Evolutionary conservation across 92 coral and sea anemone genomes (phyloP).

Genomic region (Anthopleura xanthogrammica): DNA sequence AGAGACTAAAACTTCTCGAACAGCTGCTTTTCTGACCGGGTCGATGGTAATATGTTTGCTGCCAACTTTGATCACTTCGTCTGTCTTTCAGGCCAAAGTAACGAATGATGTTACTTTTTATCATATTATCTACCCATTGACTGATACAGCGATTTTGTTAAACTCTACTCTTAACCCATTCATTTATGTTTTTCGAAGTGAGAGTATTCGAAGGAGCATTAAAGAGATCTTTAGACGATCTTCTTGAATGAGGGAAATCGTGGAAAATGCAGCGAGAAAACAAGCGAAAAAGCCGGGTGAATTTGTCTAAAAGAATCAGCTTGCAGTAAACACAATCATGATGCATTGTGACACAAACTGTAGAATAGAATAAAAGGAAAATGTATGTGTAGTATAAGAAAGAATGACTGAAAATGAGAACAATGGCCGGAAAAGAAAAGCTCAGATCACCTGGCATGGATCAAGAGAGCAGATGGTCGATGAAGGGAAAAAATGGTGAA

Average conservation of each 20-base stretch:
- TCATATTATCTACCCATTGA: slow-evolving; percentile 69
- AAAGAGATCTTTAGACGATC: slow-evolving; percentile 34
- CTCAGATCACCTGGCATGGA: no score
- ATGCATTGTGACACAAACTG: no score
- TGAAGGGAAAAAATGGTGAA: no score
- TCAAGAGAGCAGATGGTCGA: no score
- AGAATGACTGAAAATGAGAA: no score
- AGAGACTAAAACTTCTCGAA: slow-evolving; percentile 65
- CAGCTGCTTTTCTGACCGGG: slow-evolving; percentile 60
- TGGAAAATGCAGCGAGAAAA: neutral
- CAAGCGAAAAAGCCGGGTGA: neutral
- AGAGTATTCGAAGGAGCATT: slow-evolving; percentile 49
- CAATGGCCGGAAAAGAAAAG: no score
- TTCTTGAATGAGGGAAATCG: neutral
- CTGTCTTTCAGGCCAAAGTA: slow-evolving; percentile 35
- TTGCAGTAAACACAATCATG: neutral
- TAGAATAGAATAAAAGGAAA: no score
- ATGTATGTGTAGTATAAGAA: no score
- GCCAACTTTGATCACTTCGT: slow-evolving; percentile 56
- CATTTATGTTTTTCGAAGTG: slow-evolving; percentile 68
- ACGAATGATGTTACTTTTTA: slow-evolving; percentile 31
- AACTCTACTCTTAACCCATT: slow-evolving; percentile 67
- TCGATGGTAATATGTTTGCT: slow-evolving; percentile 54
- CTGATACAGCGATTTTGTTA: slow-evolving; percentile 60
- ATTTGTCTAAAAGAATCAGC: neutral